Conservation (phyloP, 2,113 vertebrate genomes). For the Apteryx owenii region DNA sequence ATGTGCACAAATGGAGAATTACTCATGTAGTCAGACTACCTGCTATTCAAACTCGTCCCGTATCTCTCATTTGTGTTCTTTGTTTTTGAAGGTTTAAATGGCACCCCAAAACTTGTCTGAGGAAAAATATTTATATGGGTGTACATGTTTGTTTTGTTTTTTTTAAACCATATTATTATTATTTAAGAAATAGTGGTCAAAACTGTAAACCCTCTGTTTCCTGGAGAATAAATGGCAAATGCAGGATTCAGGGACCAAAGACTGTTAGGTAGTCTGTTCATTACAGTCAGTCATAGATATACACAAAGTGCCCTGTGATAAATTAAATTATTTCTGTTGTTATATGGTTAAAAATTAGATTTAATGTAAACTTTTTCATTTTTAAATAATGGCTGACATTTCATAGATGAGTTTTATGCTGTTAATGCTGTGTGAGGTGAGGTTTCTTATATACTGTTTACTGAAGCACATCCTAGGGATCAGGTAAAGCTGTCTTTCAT, state of each 20-base stretch:
- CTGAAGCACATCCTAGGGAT: neutral
- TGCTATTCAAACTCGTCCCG: neutral
- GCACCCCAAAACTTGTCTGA: neutral
- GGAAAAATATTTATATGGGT: neutral
- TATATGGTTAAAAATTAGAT: neutral
- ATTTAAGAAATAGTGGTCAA: neutral
- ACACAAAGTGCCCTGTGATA: neutral
- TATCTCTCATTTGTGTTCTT: neutral
- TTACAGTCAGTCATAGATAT: neutral
- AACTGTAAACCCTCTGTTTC: neutral
- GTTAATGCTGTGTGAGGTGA: neutral
- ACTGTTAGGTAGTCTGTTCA: neutral
- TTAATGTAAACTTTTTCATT: neutral
- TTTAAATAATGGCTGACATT: neutral
- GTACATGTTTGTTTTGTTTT: neutral
- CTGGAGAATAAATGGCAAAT: neutral
- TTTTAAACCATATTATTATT: neutral
- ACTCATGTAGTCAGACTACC: neutral
- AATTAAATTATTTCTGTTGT: neutral
- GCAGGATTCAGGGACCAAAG: neutral
- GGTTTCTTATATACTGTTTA: neutral
- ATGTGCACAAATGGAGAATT: slow-evolving; percentile 14
- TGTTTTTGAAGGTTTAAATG: slow-evolving; percentile 5
- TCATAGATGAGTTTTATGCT: neutral
- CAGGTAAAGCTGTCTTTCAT: neutral